A percentile compares a stretch with the other conserved stretches of the same genome.
These are phyloP conservation scores for Helostoma temminkii DNA, from an alignment of 2,797 vertebrate species.

Conservation along the genomic window DNA sequence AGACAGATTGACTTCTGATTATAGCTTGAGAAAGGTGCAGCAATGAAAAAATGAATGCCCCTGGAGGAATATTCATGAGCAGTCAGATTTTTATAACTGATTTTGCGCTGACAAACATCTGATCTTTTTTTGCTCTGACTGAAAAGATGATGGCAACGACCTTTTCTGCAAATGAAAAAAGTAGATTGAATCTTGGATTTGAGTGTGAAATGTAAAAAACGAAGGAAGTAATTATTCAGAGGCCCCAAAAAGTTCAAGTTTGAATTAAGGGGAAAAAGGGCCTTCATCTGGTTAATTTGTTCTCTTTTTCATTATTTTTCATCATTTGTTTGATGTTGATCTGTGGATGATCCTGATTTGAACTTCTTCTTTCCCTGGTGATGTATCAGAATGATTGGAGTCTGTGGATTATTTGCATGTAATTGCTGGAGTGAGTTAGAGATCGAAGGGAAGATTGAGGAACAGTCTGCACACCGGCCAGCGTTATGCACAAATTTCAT, in stretches of 20 bases:
- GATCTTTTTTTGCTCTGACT: conserved; percentile 11
- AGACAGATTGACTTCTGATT: conserved; percentile 58
- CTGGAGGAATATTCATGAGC: conserved; percentile 46
- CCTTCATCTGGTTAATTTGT: conserved; percentile 13
- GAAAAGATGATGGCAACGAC: conserved; percentile 21
- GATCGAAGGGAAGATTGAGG: conserved; percentile 51
- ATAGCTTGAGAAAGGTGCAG: conserved; percentile 34
- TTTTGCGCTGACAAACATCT: conserved; percentile 23
- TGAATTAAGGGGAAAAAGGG: conserved; percentile 3
- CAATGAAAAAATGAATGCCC: conserved; percentile 19
- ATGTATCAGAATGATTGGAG: conserved; percentile 33
- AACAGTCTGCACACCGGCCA: conserved; percentile 28
- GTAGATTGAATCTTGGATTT: conserved; percentile 1
- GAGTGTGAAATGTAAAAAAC: conserved; percentile 7
- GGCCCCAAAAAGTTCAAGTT: neutral
- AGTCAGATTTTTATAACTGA: conserved; percentile 58
- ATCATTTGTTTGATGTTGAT: conserved; percentile 25
- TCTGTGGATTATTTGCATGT: conserved; percentile 64
- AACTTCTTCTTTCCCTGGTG: conserved; percentile 25
- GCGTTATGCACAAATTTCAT: conserved; percentile 58
- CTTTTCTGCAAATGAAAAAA: neutral
- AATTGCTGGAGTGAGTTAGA: conserved; percentile 60
- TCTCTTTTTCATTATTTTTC: conserved; percentile 15
- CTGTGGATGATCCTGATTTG: conserved; percentile 28
- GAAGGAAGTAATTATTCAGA: conserved; percentile 3